A percentile compares a stretch with the other conserved stretches of the same genome.
Conservation (phyloP, 1,140 invertebrate genomes). For the Octopus sinensis region DNA sequence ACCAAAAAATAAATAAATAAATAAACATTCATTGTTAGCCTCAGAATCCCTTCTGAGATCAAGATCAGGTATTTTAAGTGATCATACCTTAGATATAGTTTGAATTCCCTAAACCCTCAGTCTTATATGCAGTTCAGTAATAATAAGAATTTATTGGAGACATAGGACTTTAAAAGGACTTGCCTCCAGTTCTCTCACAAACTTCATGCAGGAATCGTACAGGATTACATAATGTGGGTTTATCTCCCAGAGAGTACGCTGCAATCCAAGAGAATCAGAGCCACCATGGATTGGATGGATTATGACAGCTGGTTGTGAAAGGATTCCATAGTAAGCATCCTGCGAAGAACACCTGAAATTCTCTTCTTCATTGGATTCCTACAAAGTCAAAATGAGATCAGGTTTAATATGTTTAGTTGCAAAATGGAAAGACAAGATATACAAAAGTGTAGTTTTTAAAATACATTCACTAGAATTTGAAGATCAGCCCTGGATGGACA, state of each 20-base stretch:
- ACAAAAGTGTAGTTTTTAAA: neutral
- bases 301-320: conserved; percentile 46
- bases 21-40: too few species aligned
- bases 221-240: conserved; percentile 82
- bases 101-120: too few species aligned
- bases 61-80: too few species aligned
- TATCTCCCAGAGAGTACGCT: conserved; percentile 54
- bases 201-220: conserved; percentile 84
- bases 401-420: neutral
- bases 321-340: conserved; percentile 46
- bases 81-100: too few species aligned
- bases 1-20: too few species aligned
- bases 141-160: too few species aligned
- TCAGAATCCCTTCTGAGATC: too few species aligned
- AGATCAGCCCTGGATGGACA: too few species aligned
- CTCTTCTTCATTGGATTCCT: neutral
- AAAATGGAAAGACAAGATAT: conserved; percentile 3
- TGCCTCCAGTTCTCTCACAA: conserved; percentile 85
- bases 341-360: conserved; percentile 27
- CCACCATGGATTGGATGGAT: conserved; percentile 53
- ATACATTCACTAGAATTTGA: too few species aligned
- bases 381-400: neutral
- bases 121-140: too few species aligned
- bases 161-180: neutral
- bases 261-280: conserved; percentile 47